These are phyloP conservation scores for Helicoverpa zea DNA, from an alignment of 1,140 invertebrate species.

Conservation along the genomic window DNA sequence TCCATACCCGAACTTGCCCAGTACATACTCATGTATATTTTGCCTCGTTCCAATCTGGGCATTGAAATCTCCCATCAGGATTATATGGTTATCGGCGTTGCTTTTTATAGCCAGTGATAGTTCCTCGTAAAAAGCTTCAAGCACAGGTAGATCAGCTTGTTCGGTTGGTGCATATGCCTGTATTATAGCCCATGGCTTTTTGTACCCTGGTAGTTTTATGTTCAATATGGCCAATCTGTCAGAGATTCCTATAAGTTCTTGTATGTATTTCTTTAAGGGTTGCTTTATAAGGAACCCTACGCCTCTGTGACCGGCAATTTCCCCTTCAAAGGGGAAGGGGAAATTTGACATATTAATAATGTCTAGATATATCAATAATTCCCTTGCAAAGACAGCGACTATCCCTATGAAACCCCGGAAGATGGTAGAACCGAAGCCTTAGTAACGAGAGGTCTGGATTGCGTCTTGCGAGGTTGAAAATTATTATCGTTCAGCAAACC, in stretches of 20 bases:
- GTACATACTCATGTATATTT: neutral
- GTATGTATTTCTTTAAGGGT: conserved; percentile 6
- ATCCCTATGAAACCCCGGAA: neutral
- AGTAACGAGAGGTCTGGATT: neutral
- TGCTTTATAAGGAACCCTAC: conserved; percentile 7
- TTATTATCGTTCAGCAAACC: neutral
- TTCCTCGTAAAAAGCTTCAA: neutral
- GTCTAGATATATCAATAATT: neutral
- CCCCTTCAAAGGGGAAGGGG: too few species aligned
- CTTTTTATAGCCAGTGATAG: neutral
- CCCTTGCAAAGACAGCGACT: neutral
- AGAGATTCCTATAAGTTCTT: conserved; percentile 54
- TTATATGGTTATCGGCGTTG: neutral
- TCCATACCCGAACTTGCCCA: neutral
- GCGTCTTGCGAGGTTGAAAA: neutral
- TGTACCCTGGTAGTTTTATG: conserved; percentile 52
- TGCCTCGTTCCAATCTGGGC: neutral
- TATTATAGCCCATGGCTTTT: conserved; percentile 29
- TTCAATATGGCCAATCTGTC: conserved; percentile 56
- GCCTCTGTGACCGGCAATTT: neutral
- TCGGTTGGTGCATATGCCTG: neutral
- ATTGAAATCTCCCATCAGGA: conserved; percentile 10
- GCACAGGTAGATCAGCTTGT: neutral
- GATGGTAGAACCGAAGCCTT: neutral
- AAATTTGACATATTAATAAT: neutral